These are phyloP conservation scores for Coenonympha arcania DNA, from an alignment of 2,888 invertebrate genomes.

Conservation along the genomic window DNA sequence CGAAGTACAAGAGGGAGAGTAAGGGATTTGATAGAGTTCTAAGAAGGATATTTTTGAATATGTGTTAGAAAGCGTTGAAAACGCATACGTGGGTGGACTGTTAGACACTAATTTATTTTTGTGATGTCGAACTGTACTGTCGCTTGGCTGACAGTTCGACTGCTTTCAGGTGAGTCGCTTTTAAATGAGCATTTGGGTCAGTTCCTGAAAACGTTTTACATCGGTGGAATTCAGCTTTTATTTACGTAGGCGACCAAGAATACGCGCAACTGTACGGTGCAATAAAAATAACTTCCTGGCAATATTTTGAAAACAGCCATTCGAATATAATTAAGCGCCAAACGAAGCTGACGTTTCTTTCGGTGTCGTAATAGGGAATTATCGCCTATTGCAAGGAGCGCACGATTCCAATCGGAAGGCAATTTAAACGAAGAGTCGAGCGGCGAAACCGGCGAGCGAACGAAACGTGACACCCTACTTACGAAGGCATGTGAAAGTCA, in stretches of 20 bases:
- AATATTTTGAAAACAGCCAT: background rate
- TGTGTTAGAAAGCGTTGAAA: constrained; percentile 33
- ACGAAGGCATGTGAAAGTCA: constrained; percentile 63
- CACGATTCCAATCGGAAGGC: constrained; percentile 49
- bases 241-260: constrained; percentile 28
- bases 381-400: too few species aligned
- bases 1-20: background rate
- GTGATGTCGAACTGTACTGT: constrained; percentile 17
- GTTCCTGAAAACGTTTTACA: constrained; percentile 19
- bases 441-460: constrained; percentile 65
- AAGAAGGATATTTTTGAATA: constrained; percentile 21
- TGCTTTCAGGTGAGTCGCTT: background rate
- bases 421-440: constrained; percentile 58
- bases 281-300: background rate
- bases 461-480: constrained; percentile 68
- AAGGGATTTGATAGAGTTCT: constrained; percentile 9
- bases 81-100: constrained; percentile 40
- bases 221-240: constrained; percentile 18
- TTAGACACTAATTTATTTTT: constrained; percentile 32
- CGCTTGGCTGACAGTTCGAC: constrained; percentile 4
- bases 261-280: background rate
- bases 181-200: constrained; percentile 11
- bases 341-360: constrained; percentile 15
- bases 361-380: constrained; percentile 41
- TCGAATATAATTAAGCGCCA: background rate